A percentile compares a stretch with the other conserved stretches of the same genome.
Evolutionary conservation across 1,140 invertebrate genomes (phyloP).

Genomic region (Drosophila tristis): DNA sequence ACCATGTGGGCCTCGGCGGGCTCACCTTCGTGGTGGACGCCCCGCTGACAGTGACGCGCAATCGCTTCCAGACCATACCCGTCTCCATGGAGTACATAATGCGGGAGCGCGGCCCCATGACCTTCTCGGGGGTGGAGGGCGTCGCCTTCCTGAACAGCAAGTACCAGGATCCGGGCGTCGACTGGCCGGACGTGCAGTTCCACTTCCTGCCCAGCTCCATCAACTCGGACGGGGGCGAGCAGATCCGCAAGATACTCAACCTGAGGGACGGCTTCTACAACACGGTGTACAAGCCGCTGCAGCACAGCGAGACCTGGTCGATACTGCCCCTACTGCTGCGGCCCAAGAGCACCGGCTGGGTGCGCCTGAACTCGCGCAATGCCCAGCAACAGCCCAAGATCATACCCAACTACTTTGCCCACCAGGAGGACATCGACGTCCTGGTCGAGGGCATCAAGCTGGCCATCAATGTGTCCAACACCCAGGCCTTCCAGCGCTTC

Average conservation of each 20-base stretch:
- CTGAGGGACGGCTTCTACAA: slow-evolving; percentile 92
- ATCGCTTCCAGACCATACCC: slow-evolving; percentile 90
- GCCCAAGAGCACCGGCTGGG: slow-evolving; percentile 92
- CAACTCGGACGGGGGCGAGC: slow-evolving; percentile 91
- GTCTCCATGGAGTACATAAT: slow-evolving; percentile 93
- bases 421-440: slow-evolving; percentile 90
- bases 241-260: slow-evolving; percentile 90
- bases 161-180: slow-evolving; percentile 89
- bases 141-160: slow-evolving; percentile 93
- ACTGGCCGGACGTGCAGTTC: slow-evolving; percentile 94
- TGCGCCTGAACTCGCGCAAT: slow-evolving; percentile 91
- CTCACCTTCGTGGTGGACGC: slow-evolving; percentile 92
- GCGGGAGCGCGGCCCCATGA: slow-evolving; percentile 92
- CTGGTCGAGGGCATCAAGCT: slow-evolving; percentile 93
- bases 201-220: slow-evolving; percentile 93
- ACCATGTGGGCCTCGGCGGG: slow-evolving; percentile 90
- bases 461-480: slow-evolving; percentile 91
- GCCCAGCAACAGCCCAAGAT: slow-evolving; percentile 93
- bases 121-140: slow-evolving; percentile 92
- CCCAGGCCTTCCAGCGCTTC: slow-evolving; percentile 91
- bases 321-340: slow-evolving; percentile 91
- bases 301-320: slow-evolving; percentile 92
- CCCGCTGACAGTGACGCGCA: slow-evolving; percentile 91
- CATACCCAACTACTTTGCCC: slow-evolving; percentile 95
- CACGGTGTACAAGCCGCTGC: slow-evolving; percentile 92